These are phyloP conservation scores for Ciconia boyciana DNA, from an alignment of 2,113 vertebrate genomes.

Conservation along the genomic window DNA sequence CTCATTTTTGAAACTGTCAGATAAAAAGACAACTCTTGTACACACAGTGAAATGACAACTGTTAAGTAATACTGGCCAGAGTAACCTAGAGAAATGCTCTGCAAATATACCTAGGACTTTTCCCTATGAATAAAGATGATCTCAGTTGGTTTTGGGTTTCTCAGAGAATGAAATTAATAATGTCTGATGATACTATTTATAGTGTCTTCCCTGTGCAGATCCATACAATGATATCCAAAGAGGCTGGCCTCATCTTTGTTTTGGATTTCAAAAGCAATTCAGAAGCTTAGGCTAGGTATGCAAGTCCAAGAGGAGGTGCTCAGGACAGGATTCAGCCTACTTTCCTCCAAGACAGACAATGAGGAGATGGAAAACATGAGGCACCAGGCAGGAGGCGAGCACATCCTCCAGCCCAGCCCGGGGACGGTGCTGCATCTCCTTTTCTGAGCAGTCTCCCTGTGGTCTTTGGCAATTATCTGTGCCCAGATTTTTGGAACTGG, in stretches of 20 bases:
- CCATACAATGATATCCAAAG: background rate
- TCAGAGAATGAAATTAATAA: conserved; percentile 19
- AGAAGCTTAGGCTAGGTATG: background rate
- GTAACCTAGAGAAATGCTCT: background rate
- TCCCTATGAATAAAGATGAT: conserved; percentile 7
- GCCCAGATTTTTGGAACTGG: background rate
- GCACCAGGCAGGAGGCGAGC: background rate
- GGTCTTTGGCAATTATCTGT: background rate
- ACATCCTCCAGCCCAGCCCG: fast-evolving
- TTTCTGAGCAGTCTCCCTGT: background rate
- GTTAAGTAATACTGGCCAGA: background rate
- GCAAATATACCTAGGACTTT: background rate
- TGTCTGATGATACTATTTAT: background rate
- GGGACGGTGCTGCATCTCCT: background rate
- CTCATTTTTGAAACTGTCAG: background rate
- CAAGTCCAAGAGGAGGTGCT: background rate
- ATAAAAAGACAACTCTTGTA: background rate
- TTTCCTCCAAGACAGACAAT: background rate
- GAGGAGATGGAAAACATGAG: background rate
- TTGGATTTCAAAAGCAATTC: background rate
- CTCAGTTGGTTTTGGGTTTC: conserved; percentile 13
- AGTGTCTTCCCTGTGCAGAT: background rate
- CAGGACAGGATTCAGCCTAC: background rate
- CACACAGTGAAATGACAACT: background rate
- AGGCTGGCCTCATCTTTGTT: background rate